These are phyloP conservation scores for Tamias sibiricus DNA, from an alignment of 2,113 vertebrate species.

Conservation along the genomic window DNA sequence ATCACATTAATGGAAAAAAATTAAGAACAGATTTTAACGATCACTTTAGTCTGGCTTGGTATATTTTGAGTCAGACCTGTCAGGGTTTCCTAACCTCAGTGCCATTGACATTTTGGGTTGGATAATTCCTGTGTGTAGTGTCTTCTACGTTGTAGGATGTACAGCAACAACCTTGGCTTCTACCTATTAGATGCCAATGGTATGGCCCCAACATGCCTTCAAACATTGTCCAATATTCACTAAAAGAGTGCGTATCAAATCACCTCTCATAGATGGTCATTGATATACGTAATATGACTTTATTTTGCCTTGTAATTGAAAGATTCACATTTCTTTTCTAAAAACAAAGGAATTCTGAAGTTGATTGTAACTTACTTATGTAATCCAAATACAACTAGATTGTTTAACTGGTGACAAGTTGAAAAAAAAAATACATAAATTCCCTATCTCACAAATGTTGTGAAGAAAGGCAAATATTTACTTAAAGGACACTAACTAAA, in stretches of 20 bases:
- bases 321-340: slow-evolving; percentile 27
- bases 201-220: neutral
- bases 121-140: neutral
- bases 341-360: neutral
- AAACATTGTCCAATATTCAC: neutral
- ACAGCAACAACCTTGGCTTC: neutral
- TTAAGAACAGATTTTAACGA: neutral
- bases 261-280: neutral
- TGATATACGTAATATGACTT: neutral
- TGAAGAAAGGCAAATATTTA: neutral
- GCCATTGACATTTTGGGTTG: neutral
- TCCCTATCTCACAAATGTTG: neutral
- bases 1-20: slow-evolving; percentile 21
- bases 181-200: neutral
- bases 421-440: neutral
- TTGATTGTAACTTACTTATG: neutral
- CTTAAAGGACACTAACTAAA: neutral
- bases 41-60: neutral
- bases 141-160: too few relatives aligned
- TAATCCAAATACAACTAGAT: neutral
- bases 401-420: neutral
- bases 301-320: neutral
- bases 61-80: neutral
- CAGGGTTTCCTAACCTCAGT: neutral
- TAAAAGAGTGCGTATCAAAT: neutral